Evolutionary conservation across 1,140 invertebrate genomes (phyloP).

Genomic region (Bombus superbus): DNA sequence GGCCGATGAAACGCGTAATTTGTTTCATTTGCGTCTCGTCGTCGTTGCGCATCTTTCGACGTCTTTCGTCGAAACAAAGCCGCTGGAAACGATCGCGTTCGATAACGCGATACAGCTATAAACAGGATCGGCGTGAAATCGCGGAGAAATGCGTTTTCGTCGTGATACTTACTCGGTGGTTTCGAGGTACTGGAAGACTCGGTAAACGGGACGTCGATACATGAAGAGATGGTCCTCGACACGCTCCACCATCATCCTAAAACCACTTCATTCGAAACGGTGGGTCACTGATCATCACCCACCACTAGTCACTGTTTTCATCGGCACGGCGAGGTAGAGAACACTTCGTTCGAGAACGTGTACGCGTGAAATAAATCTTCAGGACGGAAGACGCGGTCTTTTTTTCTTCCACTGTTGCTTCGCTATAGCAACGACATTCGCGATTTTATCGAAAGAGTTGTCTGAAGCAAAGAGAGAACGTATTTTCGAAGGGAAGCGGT

Average conservation of each 20-base stretch:
- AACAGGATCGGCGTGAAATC: neutral
- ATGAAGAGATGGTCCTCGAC: constrained; percentile 88
- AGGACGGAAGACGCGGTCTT: neutral
- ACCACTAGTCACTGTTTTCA: constrained; percentile 52
- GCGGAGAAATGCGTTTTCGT: neutral
- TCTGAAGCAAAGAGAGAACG: neutral
- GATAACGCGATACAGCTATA: neutral
- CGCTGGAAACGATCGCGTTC: neutral
- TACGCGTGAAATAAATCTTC: neutral
- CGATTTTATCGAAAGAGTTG: neutral
- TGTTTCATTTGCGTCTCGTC: constrained; percentile 1
- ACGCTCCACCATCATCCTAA: constrained; percentile 85
- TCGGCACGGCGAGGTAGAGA: neutral
- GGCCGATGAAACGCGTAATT: neutral
- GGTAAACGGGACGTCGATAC: constrained; percentile 89
- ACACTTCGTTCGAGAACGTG: neutral
- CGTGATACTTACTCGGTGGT: constrained; percentile 83
- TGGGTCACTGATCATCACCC: constrained; percentile 69
- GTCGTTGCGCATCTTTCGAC: no score
- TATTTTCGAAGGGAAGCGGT: neutral
- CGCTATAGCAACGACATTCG: neutral
- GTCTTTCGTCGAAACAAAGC: neutral
- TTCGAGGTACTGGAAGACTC: constrained; percentile 90
- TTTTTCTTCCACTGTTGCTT: neutral
- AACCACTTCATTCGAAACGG: constrained; percentile 79